Evolutionary conservation across 35 echinoderm and acorn worm species (phyloP).

Genomic region (Lytechinus variegatus): DNA sequence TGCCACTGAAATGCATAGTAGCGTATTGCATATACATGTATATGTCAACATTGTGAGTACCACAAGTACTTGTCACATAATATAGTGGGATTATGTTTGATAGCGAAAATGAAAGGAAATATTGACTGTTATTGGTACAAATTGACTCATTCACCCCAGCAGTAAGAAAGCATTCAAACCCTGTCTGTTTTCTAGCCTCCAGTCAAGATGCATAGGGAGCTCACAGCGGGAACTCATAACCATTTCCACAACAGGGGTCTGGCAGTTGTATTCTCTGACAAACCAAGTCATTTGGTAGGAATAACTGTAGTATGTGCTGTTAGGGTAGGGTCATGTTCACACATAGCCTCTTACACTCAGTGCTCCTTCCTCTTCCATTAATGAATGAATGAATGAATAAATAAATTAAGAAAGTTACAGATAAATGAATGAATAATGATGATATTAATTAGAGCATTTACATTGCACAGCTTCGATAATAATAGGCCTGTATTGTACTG

Average conservation of each 20-base stretch:
- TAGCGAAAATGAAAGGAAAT: not conserved
- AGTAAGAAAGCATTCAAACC: not conserved
- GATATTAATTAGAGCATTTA: too few relatives aligned
- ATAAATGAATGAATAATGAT: too few relatives aligned
- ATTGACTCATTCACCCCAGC: not conserved
- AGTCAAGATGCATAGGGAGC: not conserved
- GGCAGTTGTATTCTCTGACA: not conserved
- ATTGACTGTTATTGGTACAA: not conserved
- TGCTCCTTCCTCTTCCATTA: too few relatives aligned
- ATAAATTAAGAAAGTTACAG: too few relatives aligned
- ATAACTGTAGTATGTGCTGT: not conserved
- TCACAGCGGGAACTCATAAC: not conserved
- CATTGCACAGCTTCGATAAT: too few relatives aligned
- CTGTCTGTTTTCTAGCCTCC: not conserved
- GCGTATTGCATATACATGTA: too few relatives aligned
- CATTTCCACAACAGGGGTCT: constrained; percentile 1
- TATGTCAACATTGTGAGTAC: too few relatives aligned
- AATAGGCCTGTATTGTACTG: too few relatives aligned
- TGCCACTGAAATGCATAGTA: too few relatives aligned
- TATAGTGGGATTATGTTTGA: not conserved
- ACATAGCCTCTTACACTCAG: not conserved
- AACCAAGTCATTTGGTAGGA: not conserved
- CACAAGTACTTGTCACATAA: too few relatives aligned
- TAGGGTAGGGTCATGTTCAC: not conserved
- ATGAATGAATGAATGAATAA: too few relatives aligned